Percentiles rank a stretch among this genome's conserved stretches.
Conservation (phyloP, 2,113 vertebrate species). For the western clawed frog (Xenopus tropicalis) region UCB_Xtro_10.0 CM004445.2:67151001-67151500, state of each 20-base stretch:
- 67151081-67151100: neutral
- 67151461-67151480: too few species aligned
- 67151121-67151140: neutral
- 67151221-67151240: slow-evolving; percentile 36
- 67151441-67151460: too few species aligned
- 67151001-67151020: too few species aligned
- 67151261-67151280: slow-evolving; percentile 33
- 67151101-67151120: neutral
- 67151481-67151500: too few species aligned
- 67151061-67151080: neutral
- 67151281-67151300: slow-evolving; percentile 31
- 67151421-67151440: too few species aligned
- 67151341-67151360: slow-evolving; percentile 6
- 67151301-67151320: slow-evolving; percentile 14
- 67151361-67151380: neutral
- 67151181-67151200: slow-evolving; percentile 23
- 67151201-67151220: slow-evolving; percentile 30
- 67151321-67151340: slow-evolving; percentile 5
- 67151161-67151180: slow-evolving; percentile 13
- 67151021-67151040: too few species aligned
- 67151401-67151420: too few species aligned
- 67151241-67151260: slow-evolving; percentile 31
- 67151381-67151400: too few species aligned
- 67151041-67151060: neutral
- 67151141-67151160: slow-evolving; percentile 1